Percentiles rank a stretch among this genome's conserved stretches.
Evolutionary conservation across 2,797 vertebrate species (phyloP).

Genomic region (Morus bassanus): DNA sequence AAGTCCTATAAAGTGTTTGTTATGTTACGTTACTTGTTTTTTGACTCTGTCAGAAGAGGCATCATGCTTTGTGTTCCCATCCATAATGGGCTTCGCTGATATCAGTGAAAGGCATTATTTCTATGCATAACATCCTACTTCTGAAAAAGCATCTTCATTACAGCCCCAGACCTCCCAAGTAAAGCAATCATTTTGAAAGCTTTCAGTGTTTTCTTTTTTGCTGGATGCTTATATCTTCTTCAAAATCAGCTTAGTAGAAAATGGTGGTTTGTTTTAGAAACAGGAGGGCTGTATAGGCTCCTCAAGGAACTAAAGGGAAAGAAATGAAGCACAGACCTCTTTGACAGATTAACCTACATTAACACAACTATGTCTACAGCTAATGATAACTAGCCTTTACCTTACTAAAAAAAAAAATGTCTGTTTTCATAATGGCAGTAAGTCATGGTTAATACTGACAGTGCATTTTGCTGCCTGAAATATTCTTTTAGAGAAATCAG

Average conservation of each 20-base stretch:
- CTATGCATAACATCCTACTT: neutral
- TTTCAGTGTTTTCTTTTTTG: neutral
- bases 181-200: neutral
- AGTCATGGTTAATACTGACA: neutral
- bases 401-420: neutral
- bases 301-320: neutral
- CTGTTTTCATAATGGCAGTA: neutral
- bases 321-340: neutral
- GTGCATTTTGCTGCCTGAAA: neutral
- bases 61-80: neutral
- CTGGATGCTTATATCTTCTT: neutral
- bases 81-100: neutral
- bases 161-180: neutral
- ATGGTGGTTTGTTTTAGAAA: neutral
- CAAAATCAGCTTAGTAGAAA: conserved; percentile 15
- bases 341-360: neutral
- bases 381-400: neutral
- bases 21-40: neutral
- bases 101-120: neutral
- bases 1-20: neutral
- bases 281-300: neutral
- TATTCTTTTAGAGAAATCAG: neutral
- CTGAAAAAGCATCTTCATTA: neutral
- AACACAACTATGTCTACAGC: neutral
- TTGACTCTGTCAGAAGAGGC: neutral